Percentiles rank a stretch among this genome's conserved stretches.
Evolutionary conservation across 1,140 invertebrate species (phyloP).

Genomic region (Medauroidea extradentata): DNA sequence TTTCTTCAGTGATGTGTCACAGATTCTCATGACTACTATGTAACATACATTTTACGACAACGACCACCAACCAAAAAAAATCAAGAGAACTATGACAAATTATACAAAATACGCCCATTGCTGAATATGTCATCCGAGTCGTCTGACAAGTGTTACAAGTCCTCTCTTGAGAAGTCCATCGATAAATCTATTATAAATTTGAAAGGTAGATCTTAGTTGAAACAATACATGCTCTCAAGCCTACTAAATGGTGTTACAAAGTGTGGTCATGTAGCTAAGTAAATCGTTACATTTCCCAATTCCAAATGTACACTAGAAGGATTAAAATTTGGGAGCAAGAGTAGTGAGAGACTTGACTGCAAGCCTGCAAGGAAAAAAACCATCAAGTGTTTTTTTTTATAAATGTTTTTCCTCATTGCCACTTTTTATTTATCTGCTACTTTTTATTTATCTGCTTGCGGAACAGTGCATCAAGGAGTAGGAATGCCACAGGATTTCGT

Average conservation of each 20-base stretch:
- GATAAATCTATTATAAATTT: conserved; percentile 34
- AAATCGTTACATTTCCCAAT: conserved; percentile 27
- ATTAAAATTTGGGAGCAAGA: conserved; percentile 26
- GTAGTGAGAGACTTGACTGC: conserved; percentile 31
- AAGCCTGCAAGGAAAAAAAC: conserved; percentile 27
- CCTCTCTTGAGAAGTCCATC: conserved; percentile 10
- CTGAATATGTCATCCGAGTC: conserved; percentile 3
- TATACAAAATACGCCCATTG: conserved; percentile 22
- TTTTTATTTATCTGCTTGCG: not conserved
- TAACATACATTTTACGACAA: conserved; percentile 13
- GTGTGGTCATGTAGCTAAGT: conserved; percentile 24
- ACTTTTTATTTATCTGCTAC: not conserved
- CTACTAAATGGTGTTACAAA: conserved; percentile 31
- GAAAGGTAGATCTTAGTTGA: conserved; percentile 28
- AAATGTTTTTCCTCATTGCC: conserved; percentile 8
- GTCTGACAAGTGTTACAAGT: not conserved
- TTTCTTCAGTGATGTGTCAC: conserved; percentile 39
- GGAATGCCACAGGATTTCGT: not conserved
- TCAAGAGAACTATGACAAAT: conserved; percentile 16
- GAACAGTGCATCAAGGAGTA: not conserved
- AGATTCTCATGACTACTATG: conserved; percentile 38
- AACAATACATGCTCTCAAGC: conserved; percentile 33
- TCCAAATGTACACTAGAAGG: conserved; percentile 29
- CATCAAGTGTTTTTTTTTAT: conserved; percentile 36
- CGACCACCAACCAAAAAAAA: conserved; percentile 2